phyloP scores from a whole-genome alignment of 2,113 vertebrate genomes.

The Crotalus helleri region DNA sequence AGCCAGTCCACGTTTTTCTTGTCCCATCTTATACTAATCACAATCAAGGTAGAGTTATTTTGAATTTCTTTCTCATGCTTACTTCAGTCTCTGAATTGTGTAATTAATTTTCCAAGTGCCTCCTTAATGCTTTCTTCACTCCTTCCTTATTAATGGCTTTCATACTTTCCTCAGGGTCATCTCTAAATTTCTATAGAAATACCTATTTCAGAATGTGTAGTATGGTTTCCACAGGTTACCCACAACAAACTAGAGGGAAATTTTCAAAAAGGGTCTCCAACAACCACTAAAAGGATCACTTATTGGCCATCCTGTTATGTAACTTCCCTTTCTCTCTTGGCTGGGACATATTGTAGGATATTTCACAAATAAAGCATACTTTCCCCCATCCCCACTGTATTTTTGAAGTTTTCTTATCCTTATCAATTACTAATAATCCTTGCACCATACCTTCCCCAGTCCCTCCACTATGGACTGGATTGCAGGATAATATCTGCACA shows the following conservation, averaged over 20 bases:
- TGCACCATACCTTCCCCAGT: neutral
- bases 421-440: neutral
- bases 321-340: neutral
- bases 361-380: neutral
- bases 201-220: neutral
- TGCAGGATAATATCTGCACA: neutral
- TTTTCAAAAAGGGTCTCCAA: neutral
- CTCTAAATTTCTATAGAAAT: neutral
- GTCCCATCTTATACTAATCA: neutral
- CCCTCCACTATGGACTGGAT: neutral
- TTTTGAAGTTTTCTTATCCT: neutral
- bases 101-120: neutral
- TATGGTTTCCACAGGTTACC: neutral
- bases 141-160: neutral
- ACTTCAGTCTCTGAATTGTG: neutral
- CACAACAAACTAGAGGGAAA: neutral
- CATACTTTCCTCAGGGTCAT: neutral
- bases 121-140: neutral
- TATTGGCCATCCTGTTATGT: neutral
- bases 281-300: neutral
- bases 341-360: neutral
- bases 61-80: neutral
- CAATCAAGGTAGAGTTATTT: neutral
- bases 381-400: neutral
- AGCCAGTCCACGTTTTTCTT: neutral